Evolutionary conservation across 2,888 invertebrate genomes (phyloP), one percentile per base, ranked within the genome.

Genomic region (Leucoptera coffeella): DNA sequence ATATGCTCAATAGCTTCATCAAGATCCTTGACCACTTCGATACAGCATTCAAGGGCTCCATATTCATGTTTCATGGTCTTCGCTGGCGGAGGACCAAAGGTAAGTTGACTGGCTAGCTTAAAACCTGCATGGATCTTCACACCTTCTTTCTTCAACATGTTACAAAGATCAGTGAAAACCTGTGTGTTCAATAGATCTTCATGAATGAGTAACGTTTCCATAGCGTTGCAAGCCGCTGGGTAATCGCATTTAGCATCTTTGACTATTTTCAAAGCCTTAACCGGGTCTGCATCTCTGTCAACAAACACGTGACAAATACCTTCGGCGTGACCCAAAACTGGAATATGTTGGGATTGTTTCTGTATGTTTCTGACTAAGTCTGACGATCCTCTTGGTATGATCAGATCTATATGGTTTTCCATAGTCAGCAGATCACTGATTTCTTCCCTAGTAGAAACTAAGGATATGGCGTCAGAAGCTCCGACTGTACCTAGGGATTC

Each of bases 161-260:
- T 88, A 60, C 95, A 95, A 7, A 96, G 74, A 27, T 87, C 84
- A 12, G 80, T 81, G 61, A 99, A 97, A 8, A 77, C 65, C 26
- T 60, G 51, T 4, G 67, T 61, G 27, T 58, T 42, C 50, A 96
- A 67, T 35, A 91, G 80, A 36, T 85, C 84, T 50, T 91, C 85
- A 49, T 99, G 96, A 15, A 99, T 76, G 7, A 99, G 72, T n/a
- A 99, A 73, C 0, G 97, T 97, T 65, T 99, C 97, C 89, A 95
- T 93, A 11, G 97, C 94, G 48, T 99, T 99, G 57, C 97, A 99
- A 4, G 99, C 99, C 0, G 97, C 94, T 4, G 99, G 97, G 51
- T 99, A 99, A 54, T 97, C 96, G 56, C 97, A 97, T 61, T 99
- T 99, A 0, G 97, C 84, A 54, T 99, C 97, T 14, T 83, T 75